Evolutionary conservation across 2,888 invertebrate genomes (phyloP).

Genomic region (Loripinus fragilis): DNA sequence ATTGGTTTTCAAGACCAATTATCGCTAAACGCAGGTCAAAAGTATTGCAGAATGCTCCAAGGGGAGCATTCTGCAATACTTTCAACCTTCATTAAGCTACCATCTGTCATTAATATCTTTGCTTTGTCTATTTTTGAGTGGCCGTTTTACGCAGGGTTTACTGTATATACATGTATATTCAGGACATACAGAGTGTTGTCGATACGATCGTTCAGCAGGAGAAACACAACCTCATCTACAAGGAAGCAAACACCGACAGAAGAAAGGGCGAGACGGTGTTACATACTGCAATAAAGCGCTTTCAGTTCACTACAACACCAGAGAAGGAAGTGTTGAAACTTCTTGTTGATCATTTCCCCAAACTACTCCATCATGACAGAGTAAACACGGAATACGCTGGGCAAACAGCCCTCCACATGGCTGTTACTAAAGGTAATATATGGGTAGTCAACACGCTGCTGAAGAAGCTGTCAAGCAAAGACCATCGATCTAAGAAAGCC

Average conservation of each 20-base stretch:
- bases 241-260: neutral
- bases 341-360: constrained; percentile 35
- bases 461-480: constrained; percentile 12
- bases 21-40: too few species aligned
- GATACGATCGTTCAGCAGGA: neutral
- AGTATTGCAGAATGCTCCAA: too few species aligned
- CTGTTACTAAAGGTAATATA: constrained; percentile 59
- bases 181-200: neutral
- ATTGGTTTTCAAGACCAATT: too few species aligned
- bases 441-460: constrained; percentile 45
- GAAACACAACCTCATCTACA: neutral
- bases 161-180: too few species aligned
- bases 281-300: constrained; percentile 40
- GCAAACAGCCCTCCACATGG: constrained; percentile 65
- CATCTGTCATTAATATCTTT: too few species aligned
- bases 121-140: too few species aligned
- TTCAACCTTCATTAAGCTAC: too few species aligned
- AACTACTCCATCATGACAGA: constrained; percentile 46
- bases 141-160: too few species aligned
- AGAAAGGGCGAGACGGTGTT: constrained; percentile 37
- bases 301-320: constrained; percentile 18
- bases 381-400: constrained; percentile 54
- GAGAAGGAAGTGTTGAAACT: constrained; percentile 35
- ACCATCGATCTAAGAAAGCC: constrained; percentile 37
- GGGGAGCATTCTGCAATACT: too few species aligned